Percentiles rank a stretch among this genome's conserved stretches.
phyloP scores from a whole-genome alignment of 64 coral and sea anemone genomes.

The Pachyseris speciosa region DNA sequence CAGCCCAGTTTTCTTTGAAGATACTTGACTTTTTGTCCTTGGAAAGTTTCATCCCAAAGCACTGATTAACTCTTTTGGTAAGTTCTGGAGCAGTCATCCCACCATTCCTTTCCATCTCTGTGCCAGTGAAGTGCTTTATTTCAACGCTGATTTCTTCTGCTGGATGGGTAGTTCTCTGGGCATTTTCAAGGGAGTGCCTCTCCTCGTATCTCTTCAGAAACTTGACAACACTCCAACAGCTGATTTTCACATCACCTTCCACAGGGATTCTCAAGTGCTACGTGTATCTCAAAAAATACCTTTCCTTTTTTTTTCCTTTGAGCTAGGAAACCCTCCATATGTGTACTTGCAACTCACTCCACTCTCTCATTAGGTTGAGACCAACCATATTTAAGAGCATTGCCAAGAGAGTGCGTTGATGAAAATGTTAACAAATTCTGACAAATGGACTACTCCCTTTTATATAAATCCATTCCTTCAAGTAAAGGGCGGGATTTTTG shows the following conservation, averaged over 20 bases:
- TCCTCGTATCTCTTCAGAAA: not conserved
- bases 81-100: not conserved
- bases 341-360: too few relatives aligned
- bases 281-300: too few relatives aligned
- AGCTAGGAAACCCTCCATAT: not conserved
- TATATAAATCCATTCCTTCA: too few relatives aligned
- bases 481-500: too few relatives aligned
- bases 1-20: constrained; percentile 6
- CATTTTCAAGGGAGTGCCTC: not conserved
- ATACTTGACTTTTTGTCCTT: not conserved
- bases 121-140: not conserved
- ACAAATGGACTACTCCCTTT: too few relatives aligned
- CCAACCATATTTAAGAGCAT: too few relatives aligned
- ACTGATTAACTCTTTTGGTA: not conserved
- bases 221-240: not conserved
- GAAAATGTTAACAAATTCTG: too few relatives aligned
- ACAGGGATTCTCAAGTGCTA: not conserved
- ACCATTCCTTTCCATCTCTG: constrained; percentile 22
- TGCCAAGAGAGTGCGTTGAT: too few relatives aligned
- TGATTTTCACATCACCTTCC: not conserved
- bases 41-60: not conserved
- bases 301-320: not conserved
- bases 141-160: not conserved
- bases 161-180: too few relatives aligned
- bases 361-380: too few relatives aligned